Evolutionary conservation across 2,888 invertebrate genomes (phyloP).

Genomic region (Quadriops clusia): DNA sequence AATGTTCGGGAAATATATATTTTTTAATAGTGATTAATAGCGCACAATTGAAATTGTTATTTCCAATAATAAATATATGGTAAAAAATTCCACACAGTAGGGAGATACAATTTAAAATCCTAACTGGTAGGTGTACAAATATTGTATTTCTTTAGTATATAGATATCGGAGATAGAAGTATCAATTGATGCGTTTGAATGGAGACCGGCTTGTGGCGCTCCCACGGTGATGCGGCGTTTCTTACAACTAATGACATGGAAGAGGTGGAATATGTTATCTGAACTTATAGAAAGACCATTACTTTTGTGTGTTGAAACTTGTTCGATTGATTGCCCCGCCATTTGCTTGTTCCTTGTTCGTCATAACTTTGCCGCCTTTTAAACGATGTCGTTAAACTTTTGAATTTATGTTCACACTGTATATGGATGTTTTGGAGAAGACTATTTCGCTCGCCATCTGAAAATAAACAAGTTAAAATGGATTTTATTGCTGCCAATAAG

Average conservation of each 20-base stretch:
- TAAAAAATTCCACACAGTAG: too few species aligned
- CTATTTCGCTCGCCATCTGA: neutral
- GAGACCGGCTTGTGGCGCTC: conserved; percentile 21
- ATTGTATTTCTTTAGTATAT: conserved; percentile 9
- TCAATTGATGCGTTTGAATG: conserved; percentile 1
- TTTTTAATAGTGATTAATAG: too few species aligned
- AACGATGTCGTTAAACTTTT: conserved; percentile 7
- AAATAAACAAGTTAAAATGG: too few species aligned
- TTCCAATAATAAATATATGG: too few species aligned
- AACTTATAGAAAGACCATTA: conserved; percentile 16
- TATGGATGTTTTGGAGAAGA: neutral
- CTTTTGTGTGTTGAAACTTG: conserved; percentile 21
- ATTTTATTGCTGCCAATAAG: too few species aligned
- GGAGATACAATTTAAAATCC: too few species aligned
- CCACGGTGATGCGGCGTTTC: conserved; percentile 16
- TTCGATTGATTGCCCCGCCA: conserved; percentile 17
- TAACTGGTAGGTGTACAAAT: too few species aligned
- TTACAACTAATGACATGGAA: conserved; percentile 20
- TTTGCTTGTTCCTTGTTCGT: conserved; percentile 15
- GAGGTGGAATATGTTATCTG: conserved; percentile 21
- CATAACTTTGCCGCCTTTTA: conserved; percentile 11
- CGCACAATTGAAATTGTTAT: too few species aligned
- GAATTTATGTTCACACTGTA: neutral
- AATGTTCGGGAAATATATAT: too few species aligned
- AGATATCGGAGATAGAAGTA: conserved; percentile 3